Evolutionary conservation across 2,888 invertebrate genomes (phyloP).

Genomic region (Auanema sp.): DNA sequence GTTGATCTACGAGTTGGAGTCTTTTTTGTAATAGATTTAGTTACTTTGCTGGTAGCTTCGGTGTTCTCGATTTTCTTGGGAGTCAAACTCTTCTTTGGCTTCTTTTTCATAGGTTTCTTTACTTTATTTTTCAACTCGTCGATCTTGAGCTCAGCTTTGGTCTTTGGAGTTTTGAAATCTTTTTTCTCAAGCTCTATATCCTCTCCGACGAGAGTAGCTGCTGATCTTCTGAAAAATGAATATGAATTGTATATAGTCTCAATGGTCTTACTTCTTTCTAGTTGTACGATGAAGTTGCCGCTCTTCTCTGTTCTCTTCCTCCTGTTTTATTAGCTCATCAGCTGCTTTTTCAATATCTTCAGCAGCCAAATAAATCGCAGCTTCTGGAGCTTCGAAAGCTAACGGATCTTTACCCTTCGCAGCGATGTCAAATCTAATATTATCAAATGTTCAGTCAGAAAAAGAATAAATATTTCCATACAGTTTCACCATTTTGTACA

Average conservation of each 20-base stretch:
- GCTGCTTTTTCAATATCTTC: not conserved
- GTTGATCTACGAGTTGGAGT: not conserved
- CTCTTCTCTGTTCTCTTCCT: constrained; percentile 7
- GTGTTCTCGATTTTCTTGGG: not conserved
- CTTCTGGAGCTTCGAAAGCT: constrained; percentile 20
- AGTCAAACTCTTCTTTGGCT: not conserved
- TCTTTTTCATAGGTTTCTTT: not conserved
- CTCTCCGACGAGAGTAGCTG: too few relatives aligned
- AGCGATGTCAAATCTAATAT: constrained; percentile 45
- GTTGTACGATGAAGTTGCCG: not conserved
- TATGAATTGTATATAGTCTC: too few relatives aligned
- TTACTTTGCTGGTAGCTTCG: not conserved
- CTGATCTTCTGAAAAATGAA: too few relatives aligned
- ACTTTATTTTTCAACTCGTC: not conserved
- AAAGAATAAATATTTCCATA: constrained; percentile 11
- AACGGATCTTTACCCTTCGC: constrained; percentile 43
- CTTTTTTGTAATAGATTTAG: not conserved
- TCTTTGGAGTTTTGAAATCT: constrained; percentile 6
- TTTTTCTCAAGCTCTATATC: not conserved
- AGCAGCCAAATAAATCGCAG: too few relatives aligned
- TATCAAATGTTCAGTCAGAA: not conserved
- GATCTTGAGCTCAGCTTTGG: not conserved
- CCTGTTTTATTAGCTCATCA: not conserved
- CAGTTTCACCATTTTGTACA: constrained; percentile 42
- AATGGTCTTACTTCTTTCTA: not conserved